Percentiles rank a stretch among this genome's conserved stretches.
Conservation (phyloP, 2,797 vertebrate genomes). For the Malacoctenus gilli region DNA sequence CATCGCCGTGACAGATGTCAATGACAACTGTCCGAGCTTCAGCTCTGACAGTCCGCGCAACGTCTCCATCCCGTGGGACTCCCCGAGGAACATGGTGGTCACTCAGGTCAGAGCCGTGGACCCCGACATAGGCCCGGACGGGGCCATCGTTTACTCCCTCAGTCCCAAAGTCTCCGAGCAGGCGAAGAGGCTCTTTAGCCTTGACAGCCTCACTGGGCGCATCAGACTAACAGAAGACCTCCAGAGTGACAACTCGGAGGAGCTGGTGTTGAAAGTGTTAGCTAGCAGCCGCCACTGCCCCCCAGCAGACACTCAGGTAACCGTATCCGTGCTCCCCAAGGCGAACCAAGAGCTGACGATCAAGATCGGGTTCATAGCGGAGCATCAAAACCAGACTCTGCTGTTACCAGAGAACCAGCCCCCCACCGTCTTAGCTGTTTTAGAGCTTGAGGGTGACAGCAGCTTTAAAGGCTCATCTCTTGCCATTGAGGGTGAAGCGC, state of each 20-base stretch:
- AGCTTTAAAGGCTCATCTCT: slow-evolving; percentile 66
- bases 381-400: slow-evolving; percentile 78
- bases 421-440: slow-evolving; percentile 79
- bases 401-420: slow-evolving; percentile 83
- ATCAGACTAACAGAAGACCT: slow-evolving; percentile 76
- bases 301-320: slow-evolving; percentile 78
- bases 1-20: slow-evolving; percentile 80
- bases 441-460: slow-evolving; percentile 77
- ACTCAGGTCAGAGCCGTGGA: slow-evolving; percentile 77
- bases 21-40: slow-evolving; percentile 85
- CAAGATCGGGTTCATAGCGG: slow-evolving; percentile 81
- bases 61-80: slow-evolving; percentile 69
- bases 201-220: slow-evolving; percentile 74
- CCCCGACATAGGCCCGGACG: slow-evolving; percentile 77
- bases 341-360: slow-evolving; percentile 67
- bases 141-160: slow-evolving; percentile 78
- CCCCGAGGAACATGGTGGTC: slow-evolving; percentile 65
- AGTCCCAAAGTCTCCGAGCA: slow-evolving; percentile 79
- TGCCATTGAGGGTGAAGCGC: slow-evolving; percentile 74
- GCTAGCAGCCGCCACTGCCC: slow-evolving; percentile 76
- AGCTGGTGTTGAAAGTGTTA: slow-evolving; percentile 78
- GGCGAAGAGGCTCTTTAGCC: slow-evolving; percentile 75
- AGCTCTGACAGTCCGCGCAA: slow-evolving; percentile 50
- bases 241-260: slow-evolving; percentile 63
- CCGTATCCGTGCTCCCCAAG: slow-evolving; percentile 74